Base-by-base conservation (phyloP, 2,888 invertebrate genomes). In the Lypha dubia region DNA sequence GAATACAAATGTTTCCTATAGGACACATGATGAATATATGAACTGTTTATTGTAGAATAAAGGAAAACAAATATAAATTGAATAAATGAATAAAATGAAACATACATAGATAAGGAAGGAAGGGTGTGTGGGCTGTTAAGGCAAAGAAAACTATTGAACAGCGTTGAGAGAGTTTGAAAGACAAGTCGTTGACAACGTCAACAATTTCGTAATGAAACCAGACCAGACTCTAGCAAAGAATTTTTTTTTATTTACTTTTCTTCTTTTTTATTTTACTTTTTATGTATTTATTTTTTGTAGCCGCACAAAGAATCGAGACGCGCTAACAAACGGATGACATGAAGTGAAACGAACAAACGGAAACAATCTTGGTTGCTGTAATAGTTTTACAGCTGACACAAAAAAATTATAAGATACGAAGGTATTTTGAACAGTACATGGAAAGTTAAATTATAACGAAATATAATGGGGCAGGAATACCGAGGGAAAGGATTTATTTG, bases 151-250 rank as follows among this genome's bases (percentile, higher is more conserved):
- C 35, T 65, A 51, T 60, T 41, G 24, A 63, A 60, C 53, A 63
- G 15, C 32, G 20, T 20, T n/a, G n/a, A 32, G 13, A n/a, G 22
- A 38, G 35, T 63, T 53, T 79, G 46, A 53, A 49, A 51, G 67
- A 53, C 67, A 84, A 60, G 68, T 63, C 70, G 74, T 53, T 81
- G 81, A 77, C 77, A 81, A 74, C 70, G 51, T 77, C 58, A 79
- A 53, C 58, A 53, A 32, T 62, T 71, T 70, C 44, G 17, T 49
- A 46, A 75, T 51, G 53, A 20, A 56, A 51, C 32, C 53, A 41
- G 53, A 17, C 41, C 35, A 70, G 28, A 58, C 17, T 38, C n/a
- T 15, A 44, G 46, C 8, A 24, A 5, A 15, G 15, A n/a, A 35
- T 22, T 74, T 41, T 22, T 17, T 22, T 8, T 60, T 3, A 24